phyloP scores from a whole-genome alignment of 2,113 vertebrate genomes.

The Coptodon rendalli region DNA sequence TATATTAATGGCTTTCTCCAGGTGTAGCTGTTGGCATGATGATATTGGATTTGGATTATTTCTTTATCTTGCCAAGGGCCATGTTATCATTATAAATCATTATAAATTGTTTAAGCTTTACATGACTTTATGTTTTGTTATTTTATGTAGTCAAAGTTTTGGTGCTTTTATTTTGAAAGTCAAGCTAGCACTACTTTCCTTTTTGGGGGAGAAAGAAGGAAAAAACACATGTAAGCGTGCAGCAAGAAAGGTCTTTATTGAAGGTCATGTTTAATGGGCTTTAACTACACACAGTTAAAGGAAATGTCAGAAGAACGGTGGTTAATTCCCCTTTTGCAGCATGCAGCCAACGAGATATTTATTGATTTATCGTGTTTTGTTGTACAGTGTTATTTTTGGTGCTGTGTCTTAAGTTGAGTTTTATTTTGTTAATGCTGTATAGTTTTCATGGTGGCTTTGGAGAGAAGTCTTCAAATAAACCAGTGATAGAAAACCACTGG shows the following conservation, averaged over 20 bases:
- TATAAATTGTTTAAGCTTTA: background rate
- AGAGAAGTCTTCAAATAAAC: background rate
- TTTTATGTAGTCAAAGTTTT: background rate
- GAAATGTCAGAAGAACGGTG: background rate
- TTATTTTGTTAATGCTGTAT: background rate
- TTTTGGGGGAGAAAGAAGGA: background rate
- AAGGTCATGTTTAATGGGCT: background rate
- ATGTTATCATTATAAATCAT: background rate
- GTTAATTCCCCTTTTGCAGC: rapidly evolving
- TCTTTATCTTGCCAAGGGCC: background rate
- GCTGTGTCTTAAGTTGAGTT: background rate
- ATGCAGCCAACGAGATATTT: background rate
- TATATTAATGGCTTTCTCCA: no score
- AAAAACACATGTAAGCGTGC: background rate
- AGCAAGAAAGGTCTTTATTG: background rate
- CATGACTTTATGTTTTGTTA: background rate
- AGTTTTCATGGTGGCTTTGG: background rate
- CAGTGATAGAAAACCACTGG: background rate
- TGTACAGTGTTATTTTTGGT: background rate
- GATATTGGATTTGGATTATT: background rate
- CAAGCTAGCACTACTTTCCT: background rate
- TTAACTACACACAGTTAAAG: background rate
- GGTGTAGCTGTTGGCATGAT: background rate
- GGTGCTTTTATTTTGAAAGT: background rate
- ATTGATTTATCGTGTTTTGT: background rate